phyloP scores from a whole-genome alignment of 2,888 invertebrate species.

The Plusia festucae region DNA sequence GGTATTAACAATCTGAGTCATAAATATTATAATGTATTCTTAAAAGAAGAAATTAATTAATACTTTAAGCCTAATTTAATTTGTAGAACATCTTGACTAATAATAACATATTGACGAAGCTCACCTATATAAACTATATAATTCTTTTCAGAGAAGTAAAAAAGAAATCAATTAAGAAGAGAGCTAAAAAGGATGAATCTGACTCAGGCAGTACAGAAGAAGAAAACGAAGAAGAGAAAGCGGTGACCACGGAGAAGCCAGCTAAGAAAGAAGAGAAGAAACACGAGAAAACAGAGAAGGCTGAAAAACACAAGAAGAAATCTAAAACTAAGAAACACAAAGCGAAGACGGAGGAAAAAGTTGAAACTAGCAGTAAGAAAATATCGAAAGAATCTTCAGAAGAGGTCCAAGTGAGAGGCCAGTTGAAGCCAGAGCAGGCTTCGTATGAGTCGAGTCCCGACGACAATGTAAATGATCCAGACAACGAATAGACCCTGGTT shows the following conservation, averaged over 20 bases:
- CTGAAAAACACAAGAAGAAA: constrained; percentile 42
- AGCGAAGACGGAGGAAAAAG: constrained; percentile 33
- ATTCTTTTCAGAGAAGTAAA: constrained; percentile 24
- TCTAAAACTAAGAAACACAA: constrained; percentile 49
- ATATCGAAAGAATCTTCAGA: constrained; percentile 37
- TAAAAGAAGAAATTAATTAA: too few species aligned
- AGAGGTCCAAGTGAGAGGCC: constrained; percentile 39
- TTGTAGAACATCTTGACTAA: too few species aligned
- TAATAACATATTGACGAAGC: too few species aligned
- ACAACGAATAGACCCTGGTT: constrained; percentile 63
- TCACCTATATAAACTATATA: background rate
- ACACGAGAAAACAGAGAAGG: constrained; percentile 21
- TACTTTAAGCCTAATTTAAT: background rate
- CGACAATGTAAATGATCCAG: constrained; percentile 82
- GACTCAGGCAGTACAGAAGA: constrained; percentile 27
- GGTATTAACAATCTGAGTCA: constrained; percentile 21
- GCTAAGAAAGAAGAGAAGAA: constrained; percentile 49
- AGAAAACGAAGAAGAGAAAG: constrained; percentile 49
- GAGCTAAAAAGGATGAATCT: constrained; percentile 21
- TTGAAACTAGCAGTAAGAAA: constrained; percentile 46
- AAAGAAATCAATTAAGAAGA: constrained; percentile 36
- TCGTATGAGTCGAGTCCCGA: constrained; percentile 82
- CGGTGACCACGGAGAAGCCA: constrained; percentile 47
- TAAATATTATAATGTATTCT: too few species aligned
- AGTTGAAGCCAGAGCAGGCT: constrained; percentile 55